Conservation (phyloP, 2,797 vertebrate genomes). For the Sebastes itinus region DNA sequence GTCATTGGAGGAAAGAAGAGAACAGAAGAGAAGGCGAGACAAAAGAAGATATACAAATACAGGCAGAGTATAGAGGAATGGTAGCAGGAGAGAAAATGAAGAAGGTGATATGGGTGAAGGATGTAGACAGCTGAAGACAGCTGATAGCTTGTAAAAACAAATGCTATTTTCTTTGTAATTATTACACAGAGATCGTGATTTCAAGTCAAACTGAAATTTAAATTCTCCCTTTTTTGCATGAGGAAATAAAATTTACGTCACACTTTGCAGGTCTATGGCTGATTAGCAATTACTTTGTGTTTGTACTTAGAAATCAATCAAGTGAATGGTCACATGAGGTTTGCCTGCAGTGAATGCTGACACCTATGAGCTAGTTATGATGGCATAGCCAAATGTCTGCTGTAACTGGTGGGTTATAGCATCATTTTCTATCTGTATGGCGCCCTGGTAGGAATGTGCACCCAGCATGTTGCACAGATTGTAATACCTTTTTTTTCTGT, state of each 20-base stretch:
- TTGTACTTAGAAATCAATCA: too few relatives aligned
- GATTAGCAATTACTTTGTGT: too few relatives aligned
- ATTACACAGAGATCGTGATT: not conserved
- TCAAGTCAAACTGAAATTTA: not conserved
- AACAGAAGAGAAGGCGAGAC: not conserved
- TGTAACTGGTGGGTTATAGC: too few relatives aligned
- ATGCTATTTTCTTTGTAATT: not conserved
- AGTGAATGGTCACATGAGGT: too few relatives aligned
- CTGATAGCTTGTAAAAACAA: not conserved
- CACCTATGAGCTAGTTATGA: too few relatives aligned
- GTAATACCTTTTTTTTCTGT: too few relatives aligned
- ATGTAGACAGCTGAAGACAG: not conserved
- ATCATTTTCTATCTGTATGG: too few relatives aligned
- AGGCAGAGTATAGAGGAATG: not conserved
- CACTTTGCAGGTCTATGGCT: too few relatives aligned
- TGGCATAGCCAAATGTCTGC: too few relatives aligned
- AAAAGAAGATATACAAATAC: conserved; percentile 26
- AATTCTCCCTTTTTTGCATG: not conserved
- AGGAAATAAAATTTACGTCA: not conserved
- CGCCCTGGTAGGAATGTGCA: too few relatives aligned
- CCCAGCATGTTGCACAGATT: too few relatives aligned
- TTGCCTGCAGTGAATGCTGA: too few relatives aligned
- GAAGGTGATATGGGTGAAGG: not conserved
- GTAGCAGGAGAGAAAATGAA: not conserved
- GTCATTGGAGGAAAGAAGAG: conserved; percentile 19